Percentiles rank a stretch among this genome's conserved stretches.
phyloP scores from a whole-genome alignment of 2,113 vertebrate species.

The Sceloporus tristichus region DNA sequence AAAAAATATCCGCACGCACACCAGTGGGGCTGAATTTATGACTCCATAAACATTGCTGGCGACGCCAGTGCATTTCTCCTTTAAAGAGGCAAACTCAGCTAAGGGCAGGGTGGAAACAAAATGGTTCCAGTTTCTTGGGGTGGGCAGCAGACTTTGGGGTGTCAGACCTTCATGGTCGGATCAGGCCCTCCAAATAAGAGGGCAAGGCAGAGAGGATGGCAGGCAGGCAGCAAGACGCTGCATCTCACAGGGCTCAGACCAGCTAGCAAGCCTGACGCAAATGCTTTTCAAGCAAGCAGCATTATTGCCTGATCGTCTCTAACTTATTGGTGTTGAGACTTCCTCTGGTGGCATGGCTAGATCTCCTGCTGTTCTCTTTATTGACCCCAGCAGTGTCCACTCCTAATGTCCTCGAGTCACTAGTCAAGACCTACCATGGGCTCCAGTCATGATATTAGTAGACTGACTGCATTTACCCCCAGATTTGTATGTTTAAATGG shows the following conservation, averaged over 20 bases:
- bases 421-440: neutral
- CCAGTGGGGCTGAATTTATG: conserved; percentile 12
- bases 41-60: conserved; percentile 27
- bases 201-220: neutral
- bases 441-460: neutral
- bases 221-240: neutral
- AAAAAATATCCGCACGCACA: conserved; percentile 8
- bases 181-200: neutral
- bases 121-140: neutral
- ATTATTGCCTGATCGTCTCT: neutral
- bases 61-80: neutral
- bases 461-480: neutral
- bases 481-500: neutral
- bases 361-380: neutral
- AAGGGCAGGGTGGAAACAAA: neutral
- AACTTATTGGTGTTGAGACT: too few species aligned
- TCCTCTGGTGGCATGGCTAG: neutral
- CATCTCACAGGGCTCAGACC: neutral
- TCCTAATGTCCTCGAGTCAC: neutral
- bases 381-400: too few species aligned
- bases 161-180: neutral
- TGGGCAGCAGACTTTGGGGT: neutral
- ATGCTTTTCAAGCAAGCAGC: neutral
- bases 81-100: neutral
- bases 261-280: too few species aligned